phyloP scores from a whole-genome alignment of 64 coral and sea anemone genomes.

The Anthopleura sola region DNA sequence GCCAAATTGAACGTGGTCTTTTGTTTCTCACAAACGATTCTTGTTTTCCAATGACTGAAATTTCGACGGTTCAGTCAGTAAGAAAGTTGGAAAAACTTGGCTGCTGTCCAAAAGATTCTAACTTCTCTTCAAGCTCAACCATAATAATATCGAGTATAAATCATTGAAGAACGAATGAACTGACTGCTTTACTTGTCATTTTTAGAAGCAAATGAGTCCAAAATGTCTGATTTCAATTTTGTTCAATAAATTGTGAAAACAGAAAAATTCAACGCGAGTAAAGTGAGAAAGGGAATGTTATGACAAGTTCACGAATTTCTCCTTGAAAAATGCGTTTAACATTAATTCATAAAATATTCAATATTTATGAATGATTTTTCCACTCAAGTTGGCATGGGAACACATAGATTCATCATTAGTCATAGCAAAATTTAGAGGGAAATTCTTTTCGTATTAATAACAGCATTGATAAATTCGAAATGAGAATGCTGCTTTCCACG shows the following conservation, averaged over 20 bases:
- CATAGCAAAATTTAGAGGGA: neutral
- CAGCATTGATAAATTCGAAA: too few relatives aligned
- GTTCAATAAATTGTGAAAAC: too few relatives aligned
- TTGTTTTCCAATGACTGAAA: neutral
- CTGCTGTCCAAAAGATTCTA: too few relatives aligned
- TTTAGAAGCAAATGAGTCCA: too few relatives aligned
- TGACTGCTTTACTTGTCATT: too few relatives aligned
- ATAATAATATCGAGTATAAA: too few relatives aligned
- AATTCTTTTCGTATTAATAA: neutral
- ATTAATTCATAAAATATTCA: neutral
- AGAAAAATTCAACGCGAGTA: too few relatives aligned
- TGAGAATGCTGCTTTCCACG: too few relatives aligned
- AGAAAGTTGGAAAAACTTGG: neutral
- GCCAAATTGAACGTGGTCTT: slow-evolving; percentile 20
- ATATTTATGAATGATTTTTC: neutral
- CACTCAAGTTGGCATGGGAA: neutral
- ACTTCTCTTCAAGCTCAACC: too few relatives aligned
- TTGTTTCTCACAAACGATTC: neutral
- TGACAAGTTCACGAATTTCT: neutral
- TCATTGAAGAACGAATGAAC: neutral
- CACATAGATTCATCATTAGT: neutral
- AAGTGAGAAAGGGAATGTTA: too few relatives aligned
- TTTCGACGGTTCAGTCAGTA: neutral
- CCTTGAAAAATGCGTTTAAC: neutral
- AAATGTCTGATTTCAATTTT: too few relatives aligned